These are phyloP conservation scores for Nemoura dubitans DNA, from an alignment of 2,888 invertebrate genomes.

Conservation along the genomic window DNA sequence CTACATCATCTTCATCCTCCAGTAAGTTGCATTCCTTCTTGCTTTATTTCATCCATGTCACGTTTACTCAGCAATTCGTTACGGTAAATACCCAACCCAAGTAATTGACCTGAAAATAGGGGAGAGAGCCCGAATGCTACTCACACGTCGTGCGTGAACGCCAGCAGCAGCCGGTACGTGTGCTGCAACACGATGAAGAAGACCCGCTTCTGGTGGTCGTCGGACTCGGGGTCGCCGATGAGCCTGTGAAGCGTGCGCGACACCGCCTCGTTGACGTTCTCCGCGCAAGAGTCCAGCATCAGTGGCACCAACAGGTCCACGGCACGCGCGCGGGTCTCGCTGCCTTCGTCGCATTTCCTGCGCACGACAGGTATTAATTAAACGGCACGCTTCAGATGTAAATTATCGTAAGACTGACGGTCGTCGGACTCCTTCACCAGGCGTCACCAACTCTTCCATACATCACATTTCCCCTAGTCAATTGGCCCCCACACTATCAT, in stretches of 20 bases:
- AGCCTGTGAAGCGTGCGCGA: conserved; percentile 67
- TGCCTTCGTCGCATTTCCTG: conserved; percentile 68
- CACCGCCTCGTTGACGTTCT: conserved; percentile 72
- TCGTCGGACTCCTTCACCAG: no score
- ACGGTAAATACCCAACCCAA: no score
- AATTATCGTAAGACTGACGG: no score
- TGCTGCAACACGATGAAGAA: conserved; percentile 72
- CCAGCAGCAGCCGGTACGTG: conserved; percentile 70
- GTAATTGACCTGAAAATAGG: no score
- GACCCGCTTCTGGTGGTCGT: conserved; percentile 71
- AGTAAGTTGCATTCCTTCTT: no score
- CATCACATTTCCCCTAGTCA: no score
- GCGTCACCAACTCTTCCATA: no score
- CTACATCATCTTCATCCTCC: no score
- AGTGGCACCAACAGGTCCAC: conserved; percentile 78
- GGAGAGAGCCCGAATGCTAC: no score
- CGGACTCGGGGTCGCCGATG: conserved; percentile 70
- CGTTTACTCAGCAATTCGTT: no score
- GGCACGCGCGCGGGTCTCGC: conserved; percentile 70
- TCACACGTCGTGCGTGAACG: conserved; percentile 44
- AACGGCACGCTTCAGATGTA: background rate
- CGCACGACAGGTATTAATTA: background rate
- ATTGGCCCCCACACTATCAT: no score
- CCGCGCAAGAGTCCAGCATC: conserved; percentile 79
- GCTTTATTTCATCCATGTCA: no score